These are phyloP conservation scores for Nestor notabilis DNA, from an alignment of 2,113 vertebrate species.

Conservation along the genomic window DNA sequence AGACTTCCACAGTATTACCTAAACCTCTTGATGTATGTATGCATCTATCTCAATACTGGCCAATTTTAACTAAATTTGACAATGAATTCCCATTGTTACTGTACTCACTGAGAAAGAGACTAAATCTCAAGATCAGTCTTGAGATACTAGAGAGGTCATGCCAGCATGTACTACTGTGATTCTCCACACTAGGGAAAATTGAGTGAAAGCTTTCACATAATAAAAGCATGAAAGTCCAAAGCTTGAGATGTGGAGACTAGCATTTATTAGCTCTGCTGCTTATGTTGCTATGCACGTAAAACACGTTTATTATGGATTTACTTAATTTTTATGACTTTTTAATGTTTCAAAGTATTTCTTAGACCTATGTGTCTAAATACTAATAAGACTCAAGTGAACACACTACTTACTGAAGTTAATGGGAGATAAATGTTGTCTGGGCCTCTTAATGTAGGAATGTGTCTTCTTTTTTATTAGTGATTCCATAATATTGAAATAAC, in stretches of 20 bases:
- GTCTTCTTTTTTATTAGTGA: not conserved
- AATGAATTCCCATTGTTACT: not conserved
- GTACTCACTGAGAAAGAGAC: not conserved
- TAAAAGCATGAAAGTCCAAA: not conserved
- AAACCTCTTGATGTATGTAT: not conserved
- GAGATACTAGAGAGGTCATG: not conserved
- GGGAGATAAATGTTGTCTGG: not conserved
- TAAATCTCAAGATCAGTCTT: not conserved
- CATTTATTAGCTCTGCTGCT: not conserved
- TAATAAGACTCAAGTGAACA: not conserved
- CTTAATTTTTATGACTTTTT: not conserved
- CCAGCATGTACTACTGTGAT: not conserved
- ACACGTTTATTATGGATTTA: not conserved
- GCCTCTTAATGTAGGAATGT: not conserved
- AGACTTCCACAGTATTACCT: not conserved
- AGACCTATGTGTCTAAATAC: not conserved
- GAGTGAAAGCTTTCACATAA: not conserved
- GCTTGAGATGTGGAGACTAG: not conserved
- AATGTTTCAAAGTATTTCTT: not conserved
- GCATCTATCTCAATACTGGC: not conserved
- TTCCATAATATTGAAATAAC: not conserved
- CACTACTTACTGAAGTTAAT: not conserved
- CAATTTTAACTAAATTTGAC: not conserved
- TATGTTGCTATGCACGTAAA: not conserved
- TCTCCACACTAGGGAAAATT: not conserved